Percentiles rank a stretch among this genome's conserved stretches.
These are phyloP conservation scores for Gambusia yucatana DNA, from an alignment of 2,797 vertebrate species.

Conservation along the genomic window DNA sequence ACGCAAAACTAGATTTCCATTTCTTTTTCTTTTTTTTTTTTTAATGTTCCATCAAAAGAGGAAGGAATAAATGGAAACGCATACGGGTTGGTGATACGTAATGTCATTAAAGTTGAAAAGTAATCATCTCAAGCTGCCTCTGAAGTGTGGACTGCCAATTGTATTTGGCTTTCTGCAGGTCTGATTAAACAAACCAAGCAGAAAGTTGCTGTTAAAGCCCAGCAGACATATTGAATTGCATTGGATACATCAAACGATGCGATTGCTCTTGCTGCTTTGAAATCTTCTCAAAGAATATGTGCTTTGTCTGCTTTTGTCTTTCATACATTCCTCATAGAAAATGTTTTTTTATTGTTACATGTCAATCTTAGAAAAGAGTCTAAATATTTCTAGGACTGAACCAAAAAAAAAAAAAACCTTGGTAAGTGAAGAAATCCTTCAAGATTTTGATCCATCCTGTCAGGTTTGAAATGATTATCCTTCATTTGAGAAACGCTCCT, in stretches of 20 bases:
- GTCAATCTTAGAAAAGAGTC: neutral
- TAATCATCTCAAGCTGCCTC: constrained; percentile 51
- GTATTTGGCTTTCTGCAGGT: constrained; percentile 46
- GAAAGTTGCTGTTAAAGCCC: constrained; percentile 30
- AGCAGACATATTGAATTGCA: constrained; percentile 46
- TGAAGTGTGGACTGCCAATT: constrained; percentile 53
- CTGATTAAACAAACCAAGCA: constrained; percentile 57
- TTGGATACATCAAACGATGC: constrained; percentile 47
- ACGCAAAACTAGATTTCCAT: constrained; percentile 33
- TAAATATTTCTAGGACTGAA: neutral
- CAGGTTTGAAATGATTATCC: neutral
- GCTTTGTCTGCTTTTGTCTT: neutral
- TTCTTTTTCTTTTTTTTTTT: constrained; percentile 12
- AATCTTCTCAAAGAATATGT: constrained; percentile 16
- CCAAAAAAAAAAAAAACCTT: neutral
- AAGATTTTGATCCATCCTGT: neutral
- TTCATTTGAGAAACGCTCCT: neutral
- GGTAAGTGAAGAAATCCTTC: neutral
- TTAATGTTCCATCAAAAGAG: constrained; percentile 27
- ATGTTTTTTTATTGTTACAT: neutral
- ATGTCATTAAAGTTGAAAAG: constrained; percentile 56
- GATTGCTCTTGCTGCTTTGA: constrained; percentile 13
- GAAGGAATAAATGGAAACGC: constrained; percentile 38
- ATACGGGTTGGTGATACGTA: constrained; percentile 27
- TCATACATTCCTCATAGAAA: neutral